These are phyloP conservation scores for Porites rus DNA, from an alignment of 92 coral and sea anemone species.

Conservation along the genomic window DNA sequence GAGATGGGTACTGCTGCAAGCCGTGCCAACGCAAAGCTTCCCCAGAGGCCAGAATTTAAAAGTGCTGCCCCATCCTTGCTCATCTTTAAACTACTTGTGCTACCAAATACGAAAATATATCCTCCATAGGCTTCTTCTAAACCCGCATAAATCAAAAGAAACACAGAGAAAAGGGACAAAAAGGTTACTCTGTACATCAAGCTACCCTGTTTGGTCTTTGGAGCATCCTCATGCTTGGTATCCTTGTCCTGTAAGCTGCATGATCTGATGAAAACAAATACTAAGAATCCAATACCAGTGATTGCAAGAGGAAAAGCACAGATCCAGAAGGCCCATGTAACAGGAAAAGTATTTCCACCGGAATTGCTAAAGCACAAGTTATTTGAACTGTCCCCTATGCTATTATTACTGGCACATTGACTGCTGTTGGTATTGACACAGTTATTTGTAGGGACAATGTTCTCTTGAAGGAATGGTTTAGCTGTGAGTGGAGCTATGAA, in stretches of 20 bases:
- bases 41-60: constrained; percentile 92
- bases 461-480: constrained; percentile 80
- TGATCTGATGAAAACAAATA: constrained; percentile 51
- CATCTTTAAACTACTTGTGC: constrained; percentile 54
- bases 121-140: constrained; percentile 94
- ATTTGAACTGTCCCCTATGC: no score
- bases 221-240: constrained; percentile 51
- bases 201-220: constrained; percentile 51
- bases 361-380: neutral
- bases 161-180: constrained; percentile 75
- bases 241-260: constrained; percentile 49
- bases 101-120: constrained; percentile 78
- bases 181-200: constrained; percentile 65
- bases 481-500: constrained; percentile 83
- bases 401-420: no score
- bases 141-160: constrained; percentile 88
- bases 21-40: constrained; percentile 90
- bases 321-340: constrained; percentile 87
- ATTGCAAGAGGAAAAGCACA: constrained; percentile 68
- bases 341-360: constrained; percentile 31
- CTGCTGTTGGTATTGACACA: neutral
- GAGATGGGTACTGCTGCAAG: constrained; percentile 84
- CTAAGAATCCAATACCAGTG: constrained; percentile 77
- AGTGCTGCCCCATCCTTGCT: constrained; percentile 73
- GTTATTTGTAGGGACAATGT: neutral